A percentile compares a stretch with the other conserved stretches of the same genome.
These are phyloP conservation scores for Melitaea cinxia DNA, from an alignment of 1,140 invertebrate species.

Conservation along the genomic window DNA sequence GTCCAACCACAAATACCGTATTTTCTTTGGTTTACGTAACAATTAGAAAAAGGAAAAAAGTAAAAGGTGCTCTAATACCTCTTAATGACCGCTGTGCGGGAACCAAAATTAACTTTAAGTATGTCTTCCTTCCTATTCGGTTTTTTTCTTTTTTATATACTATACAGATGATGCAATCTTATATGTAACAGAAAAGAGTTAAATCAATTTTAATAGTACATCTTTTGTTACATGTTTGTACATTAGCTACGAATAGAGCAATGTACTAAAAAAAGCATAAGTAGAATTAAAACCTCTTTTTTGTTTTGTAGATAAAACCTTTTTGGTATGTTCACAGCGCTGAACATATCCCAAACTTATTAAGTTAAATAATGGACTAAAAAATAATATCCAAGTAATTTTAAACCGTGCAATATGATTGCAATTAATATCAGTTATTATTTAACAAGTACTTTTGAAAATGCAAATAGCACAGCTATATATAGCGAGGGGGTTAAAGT, in stretches of 20 bases:
- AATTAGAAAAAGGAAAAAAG: constrained; percentile 38
- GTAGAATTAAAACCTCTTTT: too few relatives aligned
- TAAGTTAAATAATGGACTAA: too few relatives aligned
- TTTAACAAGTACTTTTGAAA: neutral
- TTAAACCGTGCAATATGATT: too few relatives aligned
- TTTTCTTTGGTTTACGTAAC: constrained; percentile 38
- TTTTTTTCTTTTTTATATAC: constrained; percentile 5
- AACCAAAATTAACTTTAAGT: constrained; percentile 39
- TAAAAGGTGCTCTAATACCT: constrained; percentile 38
- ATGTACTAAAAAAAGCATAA: too few relatives aligned
- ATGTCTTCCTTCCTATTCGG: constrained; percentile 11
- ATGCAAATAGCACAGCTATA: constrained; percentile 5
- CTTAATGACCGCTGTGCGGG: constrained; percentile 28
- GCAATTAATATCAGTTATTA: too few relatives aligned
- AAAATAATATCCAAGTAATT: too few relatives aligned
- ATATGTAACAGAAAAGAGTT: neutral
- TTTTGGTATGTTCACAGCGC: too few relatives aligned
- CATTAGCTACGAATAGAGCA: too few relatives aligned
- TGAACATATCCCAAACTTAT: too few relatives aligned
- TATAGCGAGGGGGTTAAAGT: constrained; percentile 22
- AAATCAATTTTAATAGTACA: too few relatives aligned
- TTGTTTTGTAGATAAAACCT: too few relatives aligned
- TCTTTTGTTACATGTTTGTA: too few relatives aligned
- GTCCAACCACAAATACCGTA: constrained; percentile 20
- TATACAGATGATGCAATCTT: neutral